Conservation (phyloP, 2,113 vertebrate genomes). For the Acrocephalus kingi region DNA sequence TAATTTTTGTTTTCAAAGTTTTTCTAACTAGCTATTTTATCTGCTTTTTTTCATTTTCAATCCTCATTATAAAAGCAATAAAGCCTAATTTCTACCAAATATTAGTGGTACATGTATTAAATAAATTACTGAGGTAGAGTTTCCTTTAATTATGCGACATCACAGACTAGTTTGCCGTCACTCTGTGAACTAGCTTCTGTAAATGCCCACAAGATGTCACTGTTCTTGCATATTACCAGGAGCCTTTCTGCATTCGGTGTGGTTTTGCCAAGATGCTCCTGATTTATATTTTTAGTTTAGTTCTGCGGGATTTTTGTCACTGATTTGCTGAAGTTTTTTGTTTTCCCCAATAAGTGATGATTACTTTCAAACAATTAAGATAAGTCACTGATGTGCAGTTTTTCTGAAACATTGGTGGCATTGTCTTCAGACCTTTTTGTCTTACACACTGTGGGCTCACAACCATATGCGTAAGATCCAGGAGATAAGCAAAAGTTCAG, state of each 20-base stretch:
- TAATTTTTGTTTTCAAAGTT: slow-evolving; percentile 11
- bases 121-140: background rate
- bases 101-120: slow-evolving; percentile 46
- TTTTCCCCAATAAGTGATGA: background rate
- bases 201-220: slow-evolving; percentile 64
- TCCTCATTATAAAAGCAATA: slow-evolving; percentile 75
- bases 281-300: background rate
- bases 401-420: background rate
- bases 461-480: background rate
- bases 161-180: background rate
- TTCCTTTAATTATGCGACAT: background rate
- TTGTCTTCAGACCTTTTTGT: background rate
- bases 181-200: background rate
- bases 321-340: background rate
- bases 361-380: background rate
- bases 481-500: background rate
- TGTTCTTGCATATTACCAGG: background rate
- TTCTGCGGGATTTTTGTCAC: background rate
- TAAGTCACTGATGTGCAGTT: background rate
- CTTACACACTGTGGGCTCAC: background rate
- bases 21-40: slow-evolving; percentile 35
- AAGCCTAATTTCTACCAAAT: slow-evolving; percentile 72
- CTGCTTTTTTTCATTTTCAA: slow-evolving; percentile 8
- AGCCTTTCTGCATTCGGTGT: background rate
- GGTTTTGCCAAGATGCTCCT: background rate